These are phyloP conservation scores for Pyrrhosoma nymphula DNA, from an alignment of 2,888 invertebrate genomes.

Conservation along the genomic window DNA sequence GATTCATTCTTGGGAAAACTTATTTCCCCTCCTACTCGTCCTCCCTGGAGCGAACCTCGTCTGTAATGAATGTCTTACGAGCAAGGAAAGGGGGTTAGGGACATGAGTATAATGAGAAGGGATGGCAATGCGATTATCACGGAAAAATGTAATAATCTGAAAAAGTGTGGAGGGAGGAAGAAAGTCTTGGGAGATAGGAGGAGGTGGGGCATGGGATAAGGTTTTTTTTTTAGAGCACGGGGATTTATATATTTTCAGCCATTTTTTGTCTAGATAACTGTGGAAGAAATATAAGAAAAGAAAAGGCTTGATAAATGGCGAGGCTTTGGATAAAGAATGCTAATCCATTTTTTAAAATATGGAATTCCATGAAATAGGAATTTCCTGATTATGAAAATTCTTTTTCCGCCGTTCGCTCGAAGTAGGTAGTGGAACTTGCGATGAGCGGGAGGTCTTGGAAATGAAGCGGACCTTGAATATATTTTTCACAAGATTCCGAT, in stretches of 20 bases:
- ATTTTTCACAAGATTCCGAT: conserved; percentile 26
- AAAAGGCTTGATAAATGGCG: conserved; percentile 40
- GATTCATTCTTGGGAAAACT: conserved; percentile 2
- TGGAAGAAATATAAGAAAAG: neutral
- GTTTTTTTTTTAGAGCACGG: neutral
- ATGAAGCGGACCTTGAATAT: neutral
- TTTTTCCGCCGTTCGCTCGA: conserved; percentile 42
- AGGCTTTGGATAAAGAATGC: conserved; percentile 8
- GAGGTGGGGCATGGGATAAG: neutral
- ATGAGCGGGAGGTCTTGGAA: neutral
- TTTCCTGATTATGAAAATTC: conserved; percentile 60
- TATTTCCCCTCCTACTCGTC: neutral
- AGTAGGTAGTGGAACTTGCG: neutral
- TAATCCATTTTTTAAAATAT: conserved; percentile 51
- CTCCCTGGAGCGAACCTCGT: neutral
- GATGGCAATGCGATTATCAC: conserved; percentile 31
- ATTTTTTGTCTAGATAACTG: conserved; percentile 13
- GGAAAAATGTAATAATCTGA: conserved; percentile 24
- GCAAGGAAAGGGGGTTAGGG: neutral
- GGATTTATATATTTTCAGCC: neutral
- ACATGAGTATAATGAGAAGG: neutral
- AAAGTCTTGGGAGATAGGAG: neutral
- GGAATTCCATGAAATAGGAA: conserved; percentile 52
- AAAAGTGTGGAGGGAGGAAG: neutral
- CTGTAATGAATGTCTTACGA: conserved; percentile 3